Conservation (phyloP, 2,113 vertebrate species). For the Cinclus mexicanus region DNA sequence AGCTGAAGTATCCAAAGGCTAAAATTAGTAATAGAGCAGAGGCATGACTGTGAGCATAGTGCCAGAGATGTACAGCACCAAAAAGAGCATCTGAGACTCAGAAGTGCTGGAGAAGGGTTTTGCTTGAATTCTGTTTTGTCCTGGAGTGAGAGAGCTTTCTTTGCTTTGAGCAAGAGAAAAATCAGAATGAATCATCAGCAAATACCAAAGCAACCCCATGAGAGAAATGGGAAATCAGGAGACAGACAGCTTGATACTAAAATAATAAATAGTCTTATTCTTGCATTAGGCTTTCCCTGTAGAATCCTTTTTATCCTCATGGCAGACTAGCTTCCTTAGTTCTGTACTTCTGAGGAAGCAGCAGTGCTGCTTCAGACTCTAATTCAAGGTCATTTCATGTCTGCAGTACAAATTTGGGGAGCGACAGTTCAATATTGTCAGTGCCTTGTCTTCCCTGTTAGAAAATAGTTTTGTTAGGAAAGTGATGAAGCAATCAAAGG, state of each 20-base stretch:
- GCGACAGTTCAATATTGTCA: not conserved
- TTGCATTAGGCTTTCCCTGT: not conserved
- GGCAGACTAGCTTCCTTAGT: not conserved
- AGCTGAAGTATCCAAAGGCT: conserved; percentile 17
- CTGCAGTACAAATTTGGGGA: not conserved
- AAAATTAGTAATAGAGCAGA: conserved; percentile 26
- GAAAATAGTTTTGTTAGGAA: not conserved
- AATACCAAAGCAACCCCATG: not conserved
- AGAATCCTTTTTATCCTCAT: not conserved
- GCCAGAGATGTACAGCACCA: not conserved
- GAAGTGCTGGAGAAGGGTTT: not conserved
- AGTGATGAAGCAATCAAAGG: not conserved
- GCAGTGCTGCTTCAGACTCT: not conserved
- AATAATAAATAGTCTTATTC: not conserved
- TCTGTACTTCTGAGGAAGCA: not conserved
- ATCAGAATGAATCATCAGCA: not conserved
- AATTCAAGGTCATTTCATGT: not conserved
- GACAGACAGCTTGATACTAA: not conserved
- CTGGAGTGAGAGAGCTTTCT: not conserved
- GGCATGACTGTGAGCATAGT: not conserved
- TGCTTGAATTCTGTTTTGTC: not conserved
- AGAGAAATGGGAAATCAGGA: not conserved
- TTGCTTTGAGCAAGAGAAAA: not conserved
- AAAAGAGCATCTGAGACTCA: not conserved
- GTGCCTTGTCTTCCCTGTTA: not conserved